phyloP scores from a whole-genome alignment of 2,888 invertebrate genomes.

The Cyrtodaria siliqua region DNA sequence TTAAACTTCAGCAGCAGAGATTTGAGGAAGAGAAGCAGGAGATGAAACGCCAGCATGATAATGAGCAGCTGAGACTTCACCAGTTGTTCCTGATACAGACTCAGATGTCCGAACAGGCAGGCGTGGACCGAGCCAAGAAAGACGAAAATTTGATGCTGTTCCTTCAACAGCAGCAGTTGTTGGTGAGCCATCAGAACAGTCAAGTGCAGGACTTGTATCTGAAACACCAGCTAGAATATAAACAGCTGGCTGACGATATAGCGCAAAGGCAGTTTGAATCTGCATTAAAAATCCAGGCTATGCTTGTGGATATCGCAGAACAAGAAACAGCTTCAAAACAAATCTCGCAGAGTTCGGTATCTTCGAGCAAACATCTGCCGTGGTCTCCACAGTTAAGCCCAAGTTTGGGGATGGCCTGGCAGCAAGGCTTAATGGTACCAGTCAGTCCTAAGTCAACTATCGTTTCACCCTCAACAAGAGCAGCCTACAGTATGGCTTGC shows the following conservation, averaged over 20 bases:
- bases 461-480: too few relatives aligned
- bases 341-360: too few relatives aligned
- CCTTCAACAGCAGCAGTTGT: slow-evolving; percentile 40
- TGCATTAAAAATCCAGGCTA: not conserved
- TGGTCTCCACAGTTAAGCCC: too few relatives aligned
- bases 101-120: slow-evolving; percentile 29
- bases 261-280: slow-evolving; percentile 3
- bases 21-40: slow-evolving; percentile 30
- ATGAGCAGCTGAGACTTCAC: slow-evolving; percentile 38
- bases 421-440: too few relatives aligned
- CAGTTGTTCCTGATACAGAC: slow-evolving; percentile 39
- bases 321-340: too few relatives aligned
- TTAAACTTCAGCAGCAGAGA: slow-evolving; percentile 9
- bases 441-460: too few relatives aligned
- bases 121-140: slow-evolving; percentile 20
- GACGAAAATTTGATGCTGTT: slow-evolving; percentile 40
- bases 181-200: slow-evolving; percentile 34
- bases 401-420: too few relatives aligned
- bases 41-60: slow-evolving; percentile 24
- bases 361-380: too few relatives aligned
- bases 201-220: slow-evolving; percentile 22
- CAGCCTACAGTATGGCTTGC: not conserved
- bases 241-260: slow-evolving; percentile 1
- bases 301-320: not conserved
- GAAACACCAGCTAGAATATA: slow-evolving; percentile 13